Percentiles rank a stretch among this genome's conserved stretches.
phyloP scores from a whole-genome alignment of 1,140 invertebrate genomes.

The Chironomus striatipennis region DNA sequence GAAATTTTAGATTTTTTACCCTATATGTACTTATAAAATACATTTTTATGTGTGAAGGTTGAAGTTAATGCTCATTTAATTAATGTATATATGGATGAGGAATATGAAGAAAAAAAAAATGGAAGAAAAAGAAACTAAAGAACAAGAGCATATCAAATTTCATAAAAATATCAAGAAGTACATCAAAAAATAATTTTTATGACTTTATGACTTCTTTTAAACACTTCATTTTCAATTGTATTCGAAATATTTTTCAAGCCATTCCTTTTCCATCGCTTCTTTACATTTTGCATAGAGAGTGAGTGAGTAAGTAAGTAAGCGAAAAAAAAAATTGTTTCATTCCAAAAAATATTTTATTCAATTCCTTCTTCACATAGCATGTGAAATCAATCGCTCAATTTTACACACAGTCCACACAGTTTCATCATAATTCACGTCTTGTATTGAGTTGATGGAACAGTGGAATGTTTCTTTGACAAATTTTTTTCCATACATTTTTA shows the following conservation, averaged over 20 bases:
- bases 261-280: no score
- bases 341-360: no score
- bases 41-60: conserved; percentile 13
- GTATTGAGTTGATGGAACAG: neutral
- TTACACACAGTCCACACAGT: neutral
- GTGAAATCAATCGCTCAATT: conserved; percentile 1
- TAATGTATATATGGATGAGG: neutral
- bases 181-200: conserved; percentile 16
- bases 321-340: no score
- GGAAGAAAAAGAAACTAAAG: neutral
- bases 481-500: no score
- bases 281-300: neutral
- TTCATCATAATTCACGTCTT: conserved; percentile 13
- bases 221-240: neutral
- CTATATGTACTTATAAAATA: no score
- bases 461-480: neutral
- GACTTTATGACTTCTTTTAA: neutral
- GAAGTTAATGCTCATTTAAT: conserved; percentile 14
- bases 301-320: no score
- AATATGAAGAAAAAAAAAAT: neutral
- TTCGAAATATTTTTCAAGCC: neutral
- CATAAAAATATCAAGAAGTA: neutral
- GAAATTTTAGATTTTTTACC: no score
- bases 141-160: conserved; percentile 5
- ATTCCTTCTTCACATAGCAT: neutral